Percentiles rank a stretch among this genome's conserved stretches.
Conservation (phyloP, 64 coral and sea anemone genomes). For the Montipora capricornis region DNA sequence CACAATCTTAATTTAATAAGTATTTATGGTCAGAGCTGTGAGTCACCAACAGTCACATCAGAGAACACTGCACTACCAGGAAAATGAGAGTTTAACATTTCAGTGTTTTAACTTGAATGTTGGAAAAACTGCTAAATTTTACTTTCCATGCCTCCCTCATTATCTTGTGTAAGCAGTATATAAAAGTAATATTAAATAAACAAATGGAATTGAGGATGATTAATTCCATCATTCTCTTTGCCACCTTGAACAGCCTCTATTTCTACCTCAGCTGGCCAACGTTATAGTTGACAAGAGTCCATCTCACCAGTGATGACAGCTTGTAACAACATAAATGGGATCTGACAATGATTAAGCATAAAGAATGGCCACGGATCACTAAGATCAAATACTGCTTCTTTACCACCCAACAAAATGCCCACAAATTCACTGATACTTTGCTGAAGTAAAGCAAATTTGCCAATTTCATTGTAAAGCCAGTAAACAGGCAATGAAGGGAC, state of each 20-base stretch:
- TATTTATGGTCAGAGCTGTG: no score
- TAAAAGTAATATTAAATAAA: no score
- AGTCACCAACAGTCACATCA: no score
- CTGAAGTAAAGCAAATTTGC: slow-evolving; percentile 28
- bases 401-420: slow-evolving; percentile 1
- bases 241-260: not conserved
- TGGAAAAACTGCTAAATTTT: no score
- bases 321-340: slow-evolving; percentile 25
- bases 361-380: slow-evolving; percentile 66
- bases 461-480: slow-evolving; percentile 73
- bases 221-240: no score
- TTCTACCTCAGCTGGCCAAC: slow-evolving; percentile 19
- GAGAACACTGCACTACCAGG: no score
- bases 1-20: no score
- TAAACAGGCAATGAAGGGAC: slow-evolving; percentile 29
- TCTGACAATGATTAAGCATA: slow-evolving; percentile 44
- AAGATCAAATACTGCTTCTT: slow-evolving; percentile 61
- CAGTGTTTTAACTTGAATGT: no score
- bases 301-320: slow-evolving; percentile 35
- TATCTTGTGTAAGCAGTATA: no score
- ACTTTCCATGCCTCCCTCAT: no score
- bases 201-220: no score
- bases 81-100: no score
- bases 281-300: slow-evolving; percentile 28
- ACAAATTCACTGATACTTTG: slow-evolving; percentile 30